Evolutionary conservation across 30 jellyfish, hydroid and myxozoan genomes (phyloP), one percentile per base, ranked within the genome.

Genomic region (Aurelia coerulea): DNA sequence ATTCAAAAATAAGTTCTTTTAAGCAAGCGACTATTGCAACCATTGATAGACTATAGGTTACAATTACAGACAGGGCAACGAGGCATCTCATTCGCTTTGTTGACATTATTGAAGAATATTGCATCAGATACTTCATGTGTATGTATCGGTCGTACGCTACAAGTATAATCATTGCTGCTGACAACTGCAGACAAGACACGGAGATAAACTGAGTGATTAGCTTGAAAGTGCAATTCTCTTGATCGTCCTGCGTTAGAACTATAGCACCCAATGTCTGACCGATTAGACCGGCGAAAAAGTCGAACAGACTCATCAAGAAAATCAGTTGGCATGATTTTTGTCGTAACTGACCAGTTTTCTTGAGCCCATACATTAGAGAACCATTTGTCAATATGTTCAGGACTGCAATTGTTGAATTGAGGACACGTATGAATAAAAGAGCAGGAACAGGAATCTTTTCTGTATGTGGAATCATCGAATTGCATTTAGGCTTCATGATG

Each of bases 111-210:
- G 52, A 18, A 19, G 80, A 33, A 49, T 79, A 79, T 12, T 66
- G 70, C 34, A 12, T 39, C 10, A 65, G 37, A 29, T 64, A 79
- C 17, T 51, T 79, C 80, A 79, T 79, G 73, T 79, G 89, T 53
- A 79, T 15, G 59, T 35, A 79, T 37, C 89, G 29, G 37, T 79
- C 89, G 32, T 62, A 15, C 23, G 89, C 89, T 39, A 79, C 19
- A 1, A 65, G 54, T 3, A 35, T 16, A 23, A 79, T 64, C 54
- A 53, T 63, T 13, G 62, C 10, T 17, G 67, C 42, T 8, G 89
- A 79, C 15, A 51, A 63, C 15, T 71, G 10, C 6, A 54, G 80
- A 11, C 58, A 41, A 11, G 49, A n/a, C 5, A 18, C n/a, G 11
- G 58, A 60, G 9, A 67, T 18, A 64, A 79, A 62, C 42, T 79